A percentile compares a stretch with the other conserved stretches of the same genome.
Conservation (phyloP, 2,888 invertebrate species). For the Cephus sareptanus region DNA sequence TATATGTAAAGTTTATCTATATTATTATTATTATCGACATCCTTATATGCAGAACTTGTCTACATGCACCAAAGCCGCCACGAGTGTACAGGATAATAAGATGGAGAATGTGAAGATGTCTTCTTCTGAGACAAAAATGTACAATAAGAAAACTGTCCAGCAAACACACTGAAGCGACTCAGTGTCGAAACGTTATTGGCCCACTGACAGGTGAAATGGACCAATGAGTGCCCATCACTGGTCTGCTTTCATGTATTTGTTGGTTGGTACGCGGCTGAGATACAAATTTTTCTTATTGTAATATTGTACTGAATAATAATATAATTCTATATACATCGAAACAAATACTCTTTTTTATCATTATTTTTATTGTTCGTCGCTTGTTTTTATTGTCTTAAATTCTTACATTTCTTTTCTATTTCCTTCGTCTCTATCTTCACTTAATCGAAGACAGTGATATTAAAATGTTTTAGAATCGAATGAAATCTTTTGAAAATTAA, state of each 20-base stretch:
- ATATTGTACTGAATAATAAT: not conserved
- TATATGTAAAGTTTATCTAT: not conserved
- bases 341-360: not conserved
- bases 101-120: not conserved
- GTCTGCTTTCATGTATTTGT: too few species aligned
- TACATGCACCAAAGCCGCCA: not conserved
- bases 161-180: too few species aligned
- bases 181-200: too few species aligned
- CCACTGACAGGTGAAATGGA: too few species aligned
- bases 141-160: not conserved
- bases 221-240: too few species aligned
- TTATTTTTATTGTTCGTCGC: not conserved
- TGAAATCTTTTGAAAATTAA: not conserved
- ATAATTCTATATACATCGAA: not conserved
- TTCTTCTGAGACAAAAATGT: not conserved
- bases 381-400: not conserved
- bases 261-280: not conserved
- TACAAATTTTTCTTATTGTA: not conserved
- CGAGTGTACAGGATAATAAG: not conserved
- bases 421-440: not conserved
- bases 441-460: not conserved
- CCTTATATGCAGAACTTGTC: not conserved
- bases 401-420: not conserved
- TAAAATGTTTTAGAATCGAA: not conserved
- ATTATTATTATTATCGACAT: not conserved